These are phyloP conservation scores for Eulithis prunata DNA, from an alignment of 2,888 invertebrate genomes.

Conservation along the genomic window DNA sequence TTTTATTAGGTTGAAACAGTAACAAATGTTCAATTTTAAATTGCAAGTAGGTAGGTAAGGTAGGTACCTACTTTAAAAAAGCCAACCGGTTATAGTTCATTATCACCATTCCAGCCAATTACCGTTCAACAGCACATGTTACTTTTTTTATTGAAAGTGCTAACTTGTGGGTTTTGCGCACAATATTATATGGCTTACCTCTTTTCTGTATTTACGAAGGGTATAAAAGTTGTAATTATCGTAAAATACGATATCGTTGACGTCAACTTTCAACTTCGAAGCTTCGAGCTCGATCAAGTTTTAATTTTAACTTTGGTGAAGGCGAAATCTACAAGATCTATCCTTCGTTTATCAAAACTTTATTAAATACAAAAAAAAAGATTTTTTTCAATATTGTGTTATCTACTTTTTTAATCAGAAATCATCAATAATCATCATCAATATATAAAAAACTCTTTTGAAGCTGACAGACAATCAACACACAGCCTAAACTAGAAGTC, in stretches of 20 bases:
- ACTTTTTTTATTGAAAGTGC: conserved; percentile 15
- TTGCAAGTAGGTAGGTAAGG: conserved; percentile 1
- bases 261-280: neutral
- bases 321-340: neutral
- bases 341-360: too few relatives aligned
- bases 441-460: too few relatives aligned
- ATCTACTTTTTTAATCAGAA: too few relatives aligned
- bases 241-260: conserved; percentile 14
- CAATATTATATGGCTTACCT: conserved; percentile 6
- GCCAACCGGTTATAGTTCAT: conserved; percentile 12
- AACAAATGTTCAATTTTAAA: neutral
- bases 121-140: conserved; percentile 12
- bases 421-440: too few relatives aligned
- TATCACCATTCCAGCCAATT: conserved; percentile 4
- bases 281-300: neutral
- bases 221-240: conserved; percentile 8
- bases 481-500: too few relatives aligned
- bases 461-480: too few relatives aligned
- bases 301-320: neutral
- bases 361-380: too few relatives aligned
- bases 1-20: too few relatives aligned
- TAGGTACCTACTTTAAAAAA: neutral
- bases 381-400: too few relatives aligned
- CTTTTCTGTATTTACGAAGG: conserved; percentile 16
- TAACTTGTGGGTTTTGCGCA: conserved; percentile 7